These are phyloP conservation scores for Zaprionus tsacasi DNA, from an alignment of 1,140 invertebrate genomes.

Conservation along the genomic window DNA sequence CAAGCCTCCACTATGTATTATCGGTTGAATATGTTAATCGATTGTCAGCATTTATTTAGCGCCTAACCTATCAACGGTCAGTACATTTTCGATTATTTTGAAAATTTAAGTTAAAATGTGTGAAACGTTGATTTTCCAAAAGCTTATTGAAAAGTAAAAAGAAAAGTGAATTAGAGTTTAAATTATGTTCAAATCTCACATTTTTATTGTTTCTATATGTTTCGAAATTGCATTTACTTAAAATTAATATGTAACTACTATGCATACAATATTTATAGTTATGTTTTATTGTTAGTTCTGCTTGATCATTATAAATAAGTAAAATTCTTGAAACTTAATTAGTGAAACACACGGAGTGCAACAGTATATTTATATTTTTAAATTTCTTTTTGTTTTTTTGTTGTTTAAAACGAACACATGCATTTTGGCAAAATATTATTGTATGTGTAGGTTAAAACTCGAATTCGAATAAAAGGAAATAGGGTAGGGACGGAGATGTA, in stretches of 20 bases:
- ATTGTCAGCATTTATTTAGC: background rate
- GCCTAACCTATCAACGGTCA: background rate
- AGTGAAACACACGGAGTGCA: conserved; percentile 61
- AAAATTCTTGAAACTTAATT: conserved; percentile 73
- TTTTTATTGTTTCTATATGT: conserved; percentile 82
- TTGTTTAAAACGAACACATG: conserved; percentile 76
- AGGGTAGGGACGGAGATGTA: conserved; percentile 50
- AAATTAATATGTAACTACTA: conserved; percentile 76
- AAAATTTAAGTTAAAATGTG: background rate
- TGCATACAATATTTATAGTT: conserved; percentile 63
- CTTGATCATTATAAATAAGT: conserved; percentile 67
- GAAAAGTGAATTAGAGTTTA: background rate
- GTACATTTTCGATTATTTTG: background rate
- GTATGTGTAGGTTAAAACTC: conserved; percentile 16
- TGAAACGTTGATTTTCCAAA: background rate
- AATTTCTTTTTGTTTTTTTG: conserved; percentile 24
- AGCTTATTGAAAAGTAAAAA: background rate
- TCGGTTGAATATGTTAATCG: background rate
- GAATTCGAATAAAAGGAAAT: conserved; percentile 26
- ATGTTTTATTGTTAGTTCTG: conserved; percentile 56
- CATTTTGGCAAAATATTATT: conserved; percentile 71
- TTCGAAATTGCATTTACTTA: conserved; percentile 82
- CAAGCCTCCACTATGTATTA: conserved; percentile 11
- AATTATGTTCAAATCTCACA: conserved; percentile 77
- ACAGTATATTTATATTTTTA: conserved; percentile 31